Percentiles rank a stretch among this genome's conserved stretches.
Conservation (phyloP, 2,113 vertebrate genomes). For the Prunella fulvescens region DNA sequence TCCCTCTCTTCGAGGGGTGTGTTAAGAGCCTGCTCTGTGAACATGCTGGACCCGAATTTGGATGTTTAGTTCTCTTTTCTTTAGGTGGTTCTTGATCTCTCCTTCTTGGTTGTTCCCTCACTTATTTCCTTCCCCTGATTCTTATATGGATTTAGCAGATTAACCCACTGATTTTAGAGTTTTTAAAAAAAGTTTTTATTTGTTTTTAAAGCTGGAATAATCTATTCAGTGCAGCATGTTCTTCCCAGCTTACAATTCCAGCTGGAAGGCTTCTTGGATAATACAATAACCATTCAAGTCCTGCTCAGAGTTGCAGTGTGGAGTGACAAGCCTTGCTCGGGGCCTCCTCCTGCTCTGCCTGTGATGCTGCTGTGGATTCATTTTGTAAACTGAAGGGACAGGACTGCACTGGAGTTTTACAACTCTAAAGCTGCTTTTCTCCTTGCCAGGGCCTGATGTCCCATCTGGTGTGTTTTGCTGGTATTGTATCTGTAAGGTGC, state of each 20-base stretch:
- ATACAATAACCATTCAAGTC: neutral
- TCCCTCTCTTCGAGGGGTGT: neutral
- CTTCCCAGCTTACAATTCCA: neutral
- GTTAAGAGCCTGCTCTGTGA: neutral
- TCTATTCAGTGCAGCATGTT: accelerated
- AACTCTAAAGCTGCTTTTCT: neutral
- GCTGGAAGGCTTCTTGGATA: neutral
- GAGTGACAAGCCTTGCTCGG: neutral
- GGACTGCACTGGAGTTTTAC: neutral
- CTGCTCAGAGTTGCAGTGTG: neutral
- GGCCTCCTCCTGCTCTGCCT: neutral
- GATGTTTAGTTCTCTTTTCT: neutral
- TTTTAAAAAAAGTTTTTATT: neutral
- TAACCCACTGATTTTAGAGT: neutral
- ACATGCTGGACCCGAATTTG: neutral
- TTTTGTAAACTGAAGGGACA: neutral
- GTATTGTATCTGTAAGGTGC: neutral
- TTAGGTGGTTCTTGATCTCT: neutral
- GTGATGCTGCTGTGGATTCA: neutral
- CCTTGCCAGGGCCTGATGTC: neutral
- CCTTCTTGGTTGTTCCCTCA: neutral
- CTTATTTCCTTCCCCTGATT: neutral
- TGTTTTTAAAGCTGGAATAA: neutral
- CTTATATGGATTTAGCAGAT: neutral
- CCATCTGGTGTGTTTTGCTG: neutral